Evolutionary conservation across 2,888 invertebrate genomes (phyloP).

Genomic region (Brenthis daphne): DNA sequence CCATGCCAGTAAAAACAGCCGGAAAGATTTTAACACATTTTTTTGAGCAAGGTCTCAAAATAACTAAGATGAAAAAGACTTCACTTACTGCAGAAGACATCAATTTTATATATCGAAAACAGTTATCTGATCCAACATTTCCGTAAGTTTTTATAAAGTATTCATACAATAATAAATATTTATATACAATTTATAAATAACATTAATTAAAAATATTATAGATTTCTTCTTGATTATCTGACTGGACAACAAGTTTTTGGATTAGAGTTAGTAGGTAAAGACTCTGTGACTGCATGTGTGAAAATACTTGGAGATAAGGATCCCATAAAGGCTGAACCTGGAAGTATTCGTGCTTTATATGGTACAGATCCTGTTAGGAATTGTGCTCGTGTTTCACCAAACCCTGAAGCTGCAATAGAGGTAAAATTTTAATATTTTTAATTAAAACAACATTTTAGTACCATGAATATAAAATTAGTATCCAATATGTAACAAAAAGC

Average conservation of each 20-base stretch:
- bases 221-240: slow-evolving; percentile 84
- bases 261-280: slow-evolving; percentile 87
- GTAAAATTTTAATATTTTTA: slow-evolving; percentile 48
- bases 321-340: slow-evolving; percentile 83
- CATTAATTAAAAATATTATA: slow-evolving; percentile 46
- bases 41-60: slow-evolving; percentile 80
- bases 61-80: slow-evolving; percentile 89
- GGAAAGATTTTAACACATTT: slow-evolving; percentile 89
- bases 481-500: too few relatives aligned
- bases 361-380: slow-evolving; percentile 86
- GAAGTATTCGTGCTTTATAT: slow-evolving; percentile 85
- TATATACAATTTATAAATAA: background rate
- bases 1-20: slow-evolving; percentile 84
- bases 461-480: too few relatives aligned
- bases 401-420: slow-evolving; percentile 76
- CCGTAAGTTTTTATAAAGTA: slow-evolving; percentile 75
- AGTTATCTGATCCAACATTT: slow-evolving; percentile 74
- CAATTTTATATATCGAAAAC: slow-evolving; percentile 55
- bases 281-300: slow-evolving; percentile 83
- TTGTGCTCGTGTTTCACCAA: slow-evolving; percentile 86
- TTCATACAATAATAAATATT: background rate
- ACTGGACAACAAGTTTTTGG: slow-evolving; percentile 87
- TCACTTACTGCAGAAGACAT: slow-evolving; percentile 85
- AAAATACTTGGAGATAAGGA: slow-evolving; percentile 84
- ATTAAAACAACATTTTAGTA: too few relatives aligned